phyloP scores from a whole-genome alignment of 2,113 vertebrate species.

The Cebidichthys violaceus region DNA sequence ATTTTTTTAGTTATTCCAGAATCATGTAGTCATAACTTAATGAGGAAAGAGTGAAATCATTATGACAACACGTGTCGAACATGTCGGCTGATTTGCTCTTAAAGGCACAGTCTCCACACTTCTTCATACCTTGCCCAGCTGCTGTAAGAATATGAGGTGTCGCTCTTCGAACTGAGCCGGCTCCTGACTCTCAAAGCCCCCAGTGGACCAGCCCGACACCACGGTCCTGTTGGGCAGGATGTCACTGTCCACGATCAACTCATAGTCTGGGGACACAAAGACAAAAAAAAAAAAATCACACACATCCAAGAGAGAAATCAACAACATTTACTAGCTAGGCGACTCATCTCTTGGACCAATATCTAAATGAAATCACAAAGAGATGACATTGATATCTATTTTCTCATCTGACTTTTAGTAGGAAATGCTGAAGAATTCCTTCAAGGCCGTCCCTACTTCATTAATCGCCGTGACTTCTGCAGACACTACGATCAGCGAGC shows the following conservation, averaged over 20 bases:
- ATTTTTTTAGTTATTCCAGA: not conserved
- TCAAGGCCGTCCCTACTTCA: not conserved
- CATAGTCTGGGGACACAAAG: constrained; percentile 87
- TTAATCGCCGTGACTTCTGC: not conserved
- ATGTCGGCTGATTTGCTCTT: not conserved
- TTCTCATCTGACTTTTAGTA: not conserved
- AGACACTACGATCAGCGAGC: constrained; percentile 5
- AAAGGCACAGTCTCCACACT: not conserved
- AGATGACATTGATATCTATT: not conserved
- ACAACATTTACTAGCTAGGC: not conserved
- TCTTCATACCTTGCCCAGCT: constrained; percentile 91
- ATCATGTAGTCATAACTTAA: not conserved
- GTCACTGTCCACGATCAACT: constrained; percentile 92
- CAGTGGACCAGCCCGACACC: constrained; percentile 83
- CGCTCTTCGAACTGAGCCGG: constrained; percentile 96
- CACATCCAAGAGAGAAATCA: not conserved
- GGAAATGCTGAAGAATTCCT: not conserved
- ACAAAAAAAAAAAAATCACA: not conserved
- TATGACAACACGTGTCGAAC: not conserved
- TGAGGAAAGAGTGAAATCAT: not conserved
- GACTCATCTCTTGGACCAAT: not conserved
- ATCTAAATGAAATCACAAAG: not conserved
- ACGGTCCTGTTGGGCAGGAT: constrained; percentile 89
- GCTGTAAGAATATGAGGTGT: constrained; percentile 96
- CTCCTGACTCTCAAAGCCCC: constrained; percentile 90